Percentiles rank a stretch among this genome's conserved stretches.
Conservation (phyloP, 1,140 invertebrate species). For the Plutomurus gul region DNA sequence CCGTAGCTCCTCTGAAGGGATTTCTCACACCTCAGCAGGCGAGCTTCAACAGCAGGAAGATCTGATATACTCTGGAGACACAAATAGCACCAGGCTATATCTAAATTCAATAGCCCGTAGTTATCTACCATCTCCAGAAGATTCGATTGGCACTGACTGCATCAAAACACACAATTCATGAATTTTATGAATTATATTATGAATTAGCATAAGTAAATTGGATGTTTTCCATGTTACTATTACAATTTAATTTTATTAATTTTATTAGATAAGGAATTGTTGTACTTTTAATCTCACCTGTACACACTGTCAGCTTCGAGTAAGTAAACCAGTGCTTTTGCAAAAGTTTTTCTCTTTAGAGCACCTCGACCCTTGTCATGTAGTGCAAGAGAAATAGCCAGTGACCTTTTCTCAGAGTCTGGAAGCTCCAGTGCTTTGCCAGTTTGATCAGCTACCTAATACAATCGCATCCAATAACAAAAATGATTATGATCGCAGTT, state of each 20-base stretch:
- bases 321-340: slow-evolving; percentile 71
- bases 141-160: slow-evolving; percentile 69
- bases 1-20: slow-evolving; percentile 73
- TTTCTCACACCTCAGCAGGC: slow-evolving; percentile 68
- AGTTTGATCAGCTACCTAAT: slow-evolving; percentile 75
- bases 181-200: no score
- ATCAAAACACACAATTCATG: no score
- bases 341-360: slow-evolving; percentile 68
- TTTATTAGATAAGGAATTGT: not conserved
- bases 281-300: slow-evolving; percentile 59
- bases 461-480: no score
- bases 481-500: no score
- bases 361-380: slow-evolving; percentile 75
- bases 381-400: slow-evolving; percentile 73
- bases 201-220: no score
- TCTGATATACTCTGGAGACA: slow-evolving; percentile 71
- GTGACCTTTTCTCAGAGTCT: slow-evolving; percentile 66
- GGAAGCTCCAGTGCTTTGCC: slow-evolving; percentile 73
- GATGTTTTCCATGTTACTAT: no score
- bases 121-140: slow-evolving; percentile 61
- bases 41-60: slow-evolving; percentile 70
- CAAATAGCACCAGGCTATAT: slow-evolving; percentile 84
- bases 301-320: slow-evolving; percentile 77
- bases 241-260: no score
- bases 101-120: slow-evolving; percentile 76